Evolutionary conservation across 2,888 invertebrate species (phyloP).

Genomic region (Tipula helvola): DNA sequence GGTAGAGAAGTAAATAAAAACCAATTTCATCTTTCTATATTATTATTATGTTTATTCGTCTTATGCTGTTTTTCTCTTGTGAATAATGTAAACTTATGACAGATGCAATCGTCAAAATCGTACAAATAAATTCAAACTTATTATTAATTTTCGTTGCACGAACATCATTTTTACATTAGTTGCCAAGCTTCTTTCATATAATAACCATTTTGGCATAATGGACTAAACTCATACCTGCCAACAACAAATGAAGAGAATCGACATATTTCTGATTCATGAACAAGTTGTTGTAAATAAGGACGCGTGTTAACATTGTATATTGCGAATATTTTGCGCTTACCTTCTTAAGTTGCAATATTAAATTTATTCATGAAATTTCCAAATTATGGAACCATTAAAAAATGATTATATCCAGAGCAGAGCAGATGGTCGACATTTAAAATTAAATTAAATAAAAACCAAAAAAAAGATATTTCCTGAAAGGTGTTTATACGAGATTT

Average conservation of each 20-base stretch:
- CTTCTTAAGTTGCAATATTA: no score
- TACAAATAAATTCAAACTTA: neutral
- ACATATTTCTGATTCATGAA: neutral
- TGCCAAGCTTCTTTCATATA: neutral
- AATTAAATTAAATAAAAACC: neutral
- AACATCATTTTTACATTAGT: neutral
- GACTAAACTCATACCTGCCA: neutral
- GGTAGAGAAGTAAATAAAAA: neutral
- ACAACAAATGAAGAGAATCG: neutral
- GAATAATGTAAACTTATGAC: neutral
- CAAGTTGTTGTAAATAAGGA: neutral
- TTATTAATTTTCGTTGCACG: neutral
- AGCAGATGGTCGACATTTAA: neutral
- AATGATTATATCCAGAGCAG: neutral
- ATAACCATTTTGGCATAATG: neutral
- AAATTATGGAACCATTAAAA: neutral
- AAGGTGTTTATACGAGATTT: neutral
- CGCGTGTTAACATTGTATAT: neutral
- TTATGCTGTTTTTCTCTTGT: neutral
- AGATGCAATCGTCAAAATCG: neutral
- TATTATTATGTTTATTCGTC: neutral
- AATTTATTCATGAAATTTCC: neutral
- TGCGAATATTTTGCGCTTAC: neutral
- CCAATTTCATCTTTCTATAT: neutral
- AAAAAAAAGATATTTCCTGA: constrained; percentile 1